Base-by-base conservation (phyloP, 2,888 invertebrate genomes). In the Uloborus plumipes region DNA sequence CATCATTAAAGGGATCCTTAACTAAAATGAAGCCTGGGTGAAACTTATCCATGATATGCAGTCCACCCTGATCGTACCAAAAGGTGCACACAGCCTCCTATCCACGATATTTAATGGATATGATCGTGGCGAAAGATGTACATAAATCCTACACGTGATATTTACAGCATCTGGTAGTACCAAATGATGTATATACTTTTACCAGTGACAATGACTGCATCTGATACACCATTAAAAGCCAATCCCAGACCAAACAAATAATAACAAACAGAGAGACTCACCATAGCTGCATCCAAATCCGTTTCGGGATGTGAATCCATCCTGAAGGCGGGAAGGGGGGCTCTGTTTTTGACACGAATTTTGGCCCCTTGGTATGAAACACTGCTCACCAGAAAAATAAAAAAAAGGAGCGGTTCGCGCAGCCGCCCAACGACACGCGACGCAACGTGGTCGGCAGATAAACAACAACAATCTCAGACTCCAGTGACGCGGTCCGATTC, bases 341-440 rank as follows among this genome's bases (percentile, higher is more conserved):
- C 86, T 85, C 85, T 79, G 73, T 86, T 86, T 86, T 86, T 86
- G 85, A 86, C 86, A 72, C 86, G 86, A 86, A 86, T 86, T 85
- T 86, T 86, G 86, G 81, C 77, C 77, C 77, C 75, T 39, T 79
- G 72, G 39, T 70, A 70, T 20, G 53, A 53, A 77, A 51, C 39
- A 80, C 79, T 49, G 64, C 80, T 70, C 78, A 62, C 61, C 64
- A n/a, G 53, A 49, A 74, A 55, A 69, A 67, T 71, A 83, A 70
- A 71, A 16, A 59, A 51, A 55, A 31, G 20, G 39, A 62, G 22
- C 22, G 22, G 14, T 22, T 31, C 39, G 49, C 49, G n/a, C 39
- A n/a, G 13, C n/a, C 13, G 15, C 31, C 26, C 14, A 62, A 14
- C 47, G n/a, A 20, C 64, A 64, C 64, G 49, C 64, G 64, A n/a